Conservation (phyloP, 2,113 vertebrate species). For the Tichodroma muraria region DNA sequence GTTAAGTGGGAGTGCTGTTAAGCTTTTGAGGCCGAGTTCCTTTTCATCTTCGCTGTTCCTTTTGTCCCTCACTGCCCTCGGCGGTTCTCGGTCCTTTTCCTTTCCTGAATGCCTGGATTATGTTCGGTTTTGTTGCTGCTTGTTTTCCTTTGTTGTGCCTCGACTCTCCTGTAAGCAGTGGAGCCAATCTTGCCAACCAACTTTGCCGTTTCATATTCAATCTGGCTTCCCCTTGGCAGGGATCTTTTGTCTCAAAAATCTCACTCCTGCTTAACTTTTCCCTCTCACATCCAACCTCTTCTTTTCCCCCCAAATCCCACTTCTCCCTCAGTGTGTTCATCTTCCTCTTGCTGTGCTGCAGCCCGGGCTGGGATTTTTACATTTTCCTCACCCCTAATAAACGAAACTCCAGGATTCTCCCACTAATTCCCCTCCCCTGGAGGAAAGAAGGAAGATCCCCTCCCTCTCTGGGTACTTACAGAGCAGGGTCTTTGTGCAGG, state of each 20-base stretch:
- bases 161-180: background rate
- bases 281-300: background rate
- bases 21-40: background rate
- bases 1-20: background rate
- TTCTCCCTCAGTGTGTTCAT: background rate
- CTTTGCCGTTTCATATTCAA: background rate
- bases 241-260: background rate
- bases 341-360: background rate
- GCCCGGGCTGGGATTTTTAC: background rate
- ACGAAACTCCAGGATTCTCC: background rate
- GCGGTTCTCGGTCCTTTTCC: background rate
- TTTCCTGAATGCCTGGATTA: background rate
- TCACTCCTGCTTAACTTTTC: background rate
- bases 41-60: background rate
- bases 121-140: background rate
- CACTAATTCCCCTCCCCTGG: background rate
- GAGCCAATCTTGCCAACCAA: background rate
- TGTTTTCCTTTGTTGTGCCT: background rate
- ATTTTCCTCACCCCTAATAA: background rate
- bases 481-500: slow-evolving; percentile 54
- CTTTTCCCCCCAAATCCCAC: background rate
- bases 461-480: slow-evolving; percentile 41
- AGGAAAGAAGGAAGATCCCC: background rate
- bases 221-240: background rate
- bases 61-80: background rate